Evolutionary conservation across 2,888 invertebrate genomes (phyloP).

Genomic region (Copidosoma aretas): DNA sequence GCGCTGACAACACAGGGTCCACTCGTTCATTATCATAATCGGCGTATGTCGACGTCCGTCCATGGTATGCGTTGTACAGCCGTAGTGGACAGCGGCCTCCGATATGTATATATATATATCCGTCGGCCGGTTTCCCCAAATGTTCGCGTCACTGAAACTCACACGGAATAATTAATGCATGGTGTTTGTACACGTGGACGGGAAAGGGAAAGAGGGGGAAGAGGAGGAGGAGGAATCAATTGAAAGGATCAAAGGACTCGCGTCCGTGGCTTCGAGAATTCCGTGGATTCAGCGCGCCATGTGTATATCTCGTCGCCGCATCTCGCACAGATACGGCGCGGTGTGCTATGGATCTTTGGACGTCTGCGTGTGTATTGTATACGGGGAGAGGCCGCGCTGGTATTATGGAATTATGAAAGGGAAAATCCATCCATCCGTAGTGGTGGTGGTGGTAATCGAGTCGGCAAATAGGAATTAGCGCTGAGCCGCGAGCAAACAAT

Average conservation of each 20-base stretch:
- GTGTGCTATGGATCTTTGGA: too few species aligned
- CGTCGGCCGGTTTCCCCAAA: neutral
- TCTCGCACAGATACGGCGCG: slow-evolving; percentile 26
- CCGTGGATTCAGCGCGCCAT: slow-evolving; percentile 37
- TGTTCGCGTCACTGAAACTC: neutral
- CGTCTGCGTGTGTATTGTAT: too few species aligned
- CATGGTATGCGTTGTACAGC: neutral
- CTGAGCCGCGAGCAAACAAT: slow-evolving; percentile 59
- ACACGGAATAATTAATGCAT: slow-evolving; percentile 33
- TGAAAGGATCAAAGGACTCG: slow-evolving; percentile 47
- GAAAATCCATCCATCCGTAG: slow-evolving; percentile 53
- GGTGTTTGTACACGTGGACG: slow-evolving; percentile 10
- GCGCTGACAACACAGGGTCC: neutral
- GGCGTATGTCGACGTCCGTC: slow-evolving; percentile 24
- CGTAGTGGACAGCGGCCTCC: neutral
- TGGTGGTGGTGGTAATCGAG: slow-evolving; percentile 53
- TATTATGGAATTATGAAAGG: slow-evolving; percentile 53
- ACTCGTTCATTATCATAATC: slow-evolving; percentile 29
- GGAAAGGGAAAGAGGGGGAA: slow-evolving; percentile 30
- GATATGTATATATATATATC: too few species aligned
- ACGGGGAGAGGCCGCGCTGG: neutral
- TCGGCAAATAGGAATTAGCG: slow-evolving; percentile 60
- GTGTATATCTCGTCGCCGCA: slow-evolving; percentile 46
- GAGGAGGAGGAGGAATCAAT: slow-evolving; percentile 44
- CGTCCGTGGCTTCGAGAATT: slow-evolving; percentile 27